phyloP scores from a whole-genome alignment of 2,797 vertebrate genomes.

The Prunella strophiata region DNA sequence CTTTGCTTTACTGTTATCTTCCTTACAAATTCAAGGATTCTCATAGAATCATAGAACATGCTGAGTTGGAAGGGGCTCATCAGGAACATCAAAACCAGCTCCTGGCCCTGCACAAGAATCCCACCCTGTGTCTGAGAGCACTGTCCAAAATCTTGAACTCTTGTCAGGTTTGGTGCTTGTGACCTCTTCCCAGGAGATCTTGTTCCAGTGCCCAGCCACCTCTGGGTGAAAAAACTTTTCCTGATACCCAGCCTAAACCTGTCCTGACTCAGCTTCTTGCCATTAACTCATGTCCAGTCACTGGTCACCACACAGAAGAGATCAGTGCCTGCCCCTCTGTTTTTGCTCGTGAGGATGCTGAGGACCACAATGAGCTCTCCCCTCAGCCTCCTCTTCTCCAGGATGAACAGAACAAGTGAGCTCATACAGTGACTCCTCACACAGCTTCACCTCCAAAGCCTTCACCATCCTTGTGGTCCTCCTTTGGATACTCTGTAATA shows the following conservation, averaged over 20 bases:
- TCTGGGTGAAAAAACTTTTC: not conserved
- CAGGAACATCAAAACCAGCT: not conserved
- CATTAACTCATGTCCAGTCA: accelerated
- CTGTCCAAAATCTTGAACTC: not conserved
- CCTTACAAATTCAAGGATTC: not conserved
- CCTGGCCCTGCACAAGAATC: not conserved
- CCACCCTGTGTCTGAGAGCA: accelerated
- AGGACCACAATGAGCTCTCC: not conserved
- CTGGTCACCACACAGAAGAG: not conserved
- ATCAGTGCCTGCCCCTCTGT: not conserved
- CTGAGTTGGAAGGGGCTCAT: not conserved
- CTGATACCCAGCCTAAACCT: not conserved
- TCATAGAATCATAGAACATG: not conserved
- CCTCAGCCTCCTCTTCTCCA: not conserved
- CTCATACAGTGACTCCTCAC: not conserved
- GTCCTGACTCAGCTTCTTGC: not conserved
- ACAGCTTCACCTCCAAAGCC: not conserved
- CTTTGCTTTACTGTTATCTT: not conserved
- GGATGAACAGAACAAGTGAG: not conserved
- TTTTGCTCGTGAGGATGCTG: accelerated
- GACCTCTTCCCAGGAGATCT: not conserved
- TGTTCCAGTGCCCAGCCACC: accelerated
- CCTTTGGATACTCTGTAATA: not conserved
- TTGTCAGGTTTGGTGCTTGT: not conserved
- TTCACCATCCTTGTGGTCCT: not conserved